These are phyloP conservation scores for Phaonia tiefii DNA, from an alignment of 2,888 invertebrate genomes.

Conservation along the genomic window DNA sequence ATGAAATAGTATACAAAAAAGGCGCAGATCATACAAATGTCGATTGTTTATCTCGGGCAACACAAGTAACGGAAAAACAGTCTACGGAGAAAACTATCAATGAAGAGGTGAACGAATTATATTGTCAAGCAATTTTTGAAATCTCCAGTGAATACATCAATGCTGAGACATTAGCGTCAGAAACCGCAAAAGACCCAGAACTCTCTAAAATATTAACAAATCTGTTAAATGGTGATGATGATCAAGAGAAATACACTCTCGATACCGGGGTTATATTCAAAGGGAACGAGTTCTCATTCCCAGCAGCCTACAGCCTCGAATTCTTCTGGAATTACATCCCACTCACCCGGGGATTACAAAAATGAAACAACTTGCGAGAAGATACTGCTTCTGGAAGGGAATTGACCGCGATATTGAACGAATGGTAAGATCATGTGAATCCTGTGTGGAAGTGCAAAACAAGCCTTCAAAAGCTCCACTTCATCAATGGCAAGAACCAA, in stretches of 20 bases:
- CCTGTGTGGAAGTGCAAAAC: slow-evolving; percentile 48
- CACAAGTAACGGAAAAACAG: slow-evolving; percentile 1
- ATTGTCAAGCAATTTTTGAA: too few relatives aligned
- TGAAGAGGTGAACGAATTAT: too few relatives aligned
- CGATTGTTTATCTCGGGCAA: slow-evolving; percentile 56
- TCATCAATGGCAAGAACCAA: too few relatives aligned
- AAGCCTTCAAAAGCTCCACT: slow-evolving; percentile 45
- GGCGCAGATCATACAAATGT: slow-evolving; percentile 39
- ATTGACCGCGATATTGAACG: slow-evolving; percentile 71
- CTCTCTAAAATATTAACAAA: slow-evolving; percentile 20
- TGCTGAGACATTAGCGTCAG: slow-evolving; percentile 40
- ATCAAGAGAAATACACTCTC: slow-evolving; percentile 48
- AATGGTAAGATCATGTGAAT: slow-evolving; percentile 50
- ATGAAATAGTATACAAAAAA: slow-evolving; percentile 52
- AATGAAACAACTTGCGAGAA: too few relatives aligned
- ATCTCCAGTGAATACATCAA: slow-evolving; percentile 44
- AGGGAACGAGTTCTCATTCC: slow-evolving; percentile 66
- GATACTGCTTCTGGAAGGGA: slow-evolving; percentile 72
- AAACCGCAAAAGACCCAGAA: slow-evolving; percentile 50
- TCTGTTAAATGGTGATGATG: slow-evolving; percentile 11
- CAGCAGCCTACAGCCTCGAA: slow-evolving; percentile 56
- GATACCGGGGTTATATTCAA: slow-evolving; percentile 63
- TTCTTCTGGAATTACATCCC: too few relatives aligned
- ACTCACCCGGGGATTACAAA: too few relatives aligned
- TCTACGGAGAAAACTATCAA: slow-evolving; percentile 26